Evolutionary conservation across 2,888 invertebrate species (phyloP).

Genomic region (Synanthedon myopaeformis): DNA sequence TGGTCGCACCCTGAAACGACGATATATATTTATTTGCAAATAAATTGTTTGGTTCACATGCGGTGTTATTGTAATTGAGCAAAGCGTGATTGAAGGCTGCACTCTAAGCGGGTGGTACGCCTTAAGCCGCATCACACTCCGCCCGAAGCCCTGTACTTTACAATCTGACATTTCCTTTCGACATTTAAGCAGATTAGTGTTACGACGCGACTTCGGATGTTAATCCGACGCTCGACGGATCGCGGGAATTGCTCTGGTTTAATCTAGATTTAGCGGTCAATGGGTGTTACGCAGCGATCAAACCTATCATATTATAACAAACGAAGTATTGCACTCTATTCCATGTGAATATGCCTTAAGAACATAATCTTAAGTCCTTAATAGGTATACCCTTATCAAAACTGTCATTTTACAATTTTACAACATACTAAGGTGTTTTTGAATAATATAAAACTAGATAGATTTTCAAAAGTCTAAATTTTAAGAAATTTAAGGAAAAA

Average conservation of each 20-base stretch:
- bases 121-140: conserved; percentile 52
- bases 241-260: conserved; percentile 59
- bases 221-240: conserved; percentile 65
- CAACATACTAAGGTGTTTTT: neutral
- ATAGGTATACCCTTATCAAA: no score
- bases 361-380: no score
- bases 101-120: conserved; percentile 45
- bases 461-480: no score
- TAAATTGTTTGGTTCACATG: no score
- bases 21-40: no score
- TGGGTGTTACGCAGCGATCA: conserved; percentile 6
- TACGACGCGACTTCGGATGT: conserved; percentile 58
- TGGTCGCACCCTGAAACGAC: no score
- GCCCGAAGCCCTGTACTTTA: conserved; percentile 54
- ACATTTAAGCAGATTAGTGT: conserved; percentile 69
- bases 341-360: neutral
- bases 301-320: conserved; percentile 6
- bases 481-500: no score
- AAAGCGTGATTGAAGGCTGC: conserved; percentile 29
- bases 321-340: neutral
- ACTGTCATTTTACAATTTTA: conserved; percentile 1
- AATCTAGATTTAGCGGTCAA: conserved; percentile 56
- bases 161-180: conserved; percentile 71
- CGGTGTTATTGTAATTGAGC: conserved; percentile 6
- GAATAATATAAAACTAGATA: no score